Conservation (phyloP, 1,140 invertebrate species). For the Drosophila sechellia region DNA sequence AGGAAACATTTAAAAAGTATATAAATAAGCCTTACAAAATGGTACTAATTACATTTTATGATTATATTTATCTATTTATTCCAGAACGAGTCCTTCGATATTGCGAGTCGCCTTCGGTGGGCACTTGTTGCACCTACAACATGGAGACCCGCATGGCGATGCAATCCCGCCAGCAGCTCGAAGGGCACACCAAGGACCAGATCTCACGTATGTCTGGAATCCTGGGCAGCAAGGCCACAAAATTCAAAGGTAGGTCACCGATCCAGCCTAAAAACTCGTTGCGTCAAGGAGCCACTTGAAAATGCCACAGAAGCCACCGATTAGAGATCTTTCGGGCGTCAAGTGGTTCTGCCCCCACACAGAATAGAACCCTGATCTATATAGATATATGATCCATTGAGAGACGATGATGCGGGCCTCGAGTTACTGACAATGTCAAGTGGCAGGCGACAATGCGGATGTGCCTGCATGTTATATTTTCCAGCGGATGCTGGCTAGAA, state of each 20-base stretch:
- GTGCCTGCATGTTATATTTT: slow-evolving; percentile 56
- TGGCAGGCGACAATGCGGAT: slow-evolving; percentile 71
- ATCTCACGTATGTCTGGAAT: slow-evolving; percentile 84
- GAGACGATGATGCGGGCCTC: slow-evolving; percentile 63
- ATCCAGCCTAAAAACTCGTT: not conserved
- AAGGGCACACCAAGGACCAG: slow-evolving; percentile 82
- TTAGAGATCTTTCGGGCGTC: slow-evolving; percentile 58
- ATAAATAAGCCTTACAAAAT: too few species aligned
- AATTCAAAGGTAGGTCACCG: slow-evolving; percentile 85
- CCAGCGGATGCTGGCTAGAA: slow-evolving; percentile 66
- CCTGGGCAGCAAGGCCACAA: slow-evolving; percentile 85
- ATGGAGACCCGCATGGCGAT: slow-evolving; percentile 82
- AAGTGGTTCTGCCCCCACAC: slow-evolving; percentile 51
- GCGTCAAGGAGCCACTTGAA: slow-evolving; percentile 60
- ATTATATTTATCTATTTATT: slow-evolving; percentile 13
- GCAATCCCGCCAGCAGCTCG: slow-evolving; percentile 78
- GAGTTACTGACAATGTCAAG: slow-evolving; percentile 60
- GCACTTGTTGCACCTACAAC: slow-evolving; percentile 82
- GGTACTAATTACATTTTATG: too few species aligned
- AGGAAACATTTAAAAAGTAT: too few species aligned
- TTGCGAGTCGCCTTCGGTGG: slow-evolving; percentile 78
- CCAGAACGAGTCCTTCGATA: slow-evolving; percentile 79
- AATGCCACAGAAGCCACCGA: slow-evolving; percentile 41
- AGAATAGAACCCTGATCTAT: slow-evolving; percentile 5
- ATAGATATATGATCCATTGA: not conserved